Evolutionary conservation across 1,140 invertebrate genomes (phyloP).

Genomic region (Neodiprion virginianus): DNA sequence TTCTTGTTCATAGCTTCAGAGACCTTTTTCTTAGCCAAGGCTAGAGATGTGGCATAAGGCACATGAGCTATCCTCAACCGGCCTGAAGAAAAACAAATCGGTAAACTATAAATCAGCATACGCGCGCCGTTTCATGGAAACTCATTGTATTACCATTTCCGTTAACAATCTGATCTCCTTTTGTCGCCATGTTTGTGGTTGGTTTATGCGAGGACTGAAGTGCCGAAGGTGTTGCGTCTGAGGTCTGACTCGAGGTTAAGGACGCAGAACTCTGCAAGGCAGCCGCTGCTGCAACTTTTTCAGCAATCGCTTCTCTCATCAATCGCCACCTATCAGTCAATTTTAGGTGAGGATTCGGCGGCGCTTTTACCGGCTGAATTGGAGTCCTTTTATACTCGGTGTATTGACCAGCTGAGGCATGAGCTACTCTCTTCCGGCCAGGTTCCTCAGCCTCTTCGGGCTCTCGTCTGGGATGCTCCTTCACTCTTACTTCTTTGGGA

Average conservation of each 20-base stretch:
- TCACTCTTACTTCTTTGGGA: slow-evolving; percentile 38
- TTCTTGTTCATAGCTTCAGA: slow-evolving; percentile 46
- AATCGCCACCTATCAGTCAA: slow-evolving; percentile 57
- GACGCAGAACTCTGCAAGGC: background rate
- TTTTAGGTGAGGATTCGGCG: slow-evolving; percentile 49
- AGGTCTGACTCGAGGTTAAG: slow-evolving; percentile 14
- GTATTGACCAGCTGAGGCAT: slow-evolving; percentile 47
- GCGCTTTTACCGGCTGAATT: slow-evolving; percentile 44
- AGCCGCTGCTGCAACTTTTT: slow-evolving; percentile 37
- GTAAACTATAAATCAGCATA: slow-evolving; percentile 9
- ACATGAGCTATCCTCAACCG: slow-evolving; percentile 68
- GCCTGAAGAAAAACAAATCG: slow-evolving; percentile 28
- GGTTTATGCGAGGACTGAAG: slow-evolving; percentile 14
- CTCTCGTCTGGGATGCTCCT: slow-evolving; percentile 37
- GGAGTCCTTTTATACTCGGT: slow-evolving; percentile 34
- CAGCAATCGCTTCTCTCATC: slow-evolving; percentile 44
- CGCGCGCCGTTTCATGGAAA: background rate
- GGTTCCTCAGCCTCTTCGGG: slow-evolving; percentile 47
- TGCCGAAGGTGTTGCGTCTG: slow-evolving; percentile 8
- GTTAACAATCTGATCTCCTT: slow-evolving; percentile 31
- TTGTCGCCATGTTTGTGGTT: slow-evolving; percentile 16
- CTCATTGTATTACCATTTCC: slow-evolving; percentile 43
- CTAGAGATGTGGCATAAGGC: slow-evolving; percentile 66
- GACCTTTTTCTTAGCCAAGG: slow-evolving; percentile 66
- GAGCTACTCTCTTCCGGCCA: slow-evolving; percentile 52